phyloP scores from a whole-genome alignment of 1,140 invertebrate species.

The Colletes latitarsis region DNA sequence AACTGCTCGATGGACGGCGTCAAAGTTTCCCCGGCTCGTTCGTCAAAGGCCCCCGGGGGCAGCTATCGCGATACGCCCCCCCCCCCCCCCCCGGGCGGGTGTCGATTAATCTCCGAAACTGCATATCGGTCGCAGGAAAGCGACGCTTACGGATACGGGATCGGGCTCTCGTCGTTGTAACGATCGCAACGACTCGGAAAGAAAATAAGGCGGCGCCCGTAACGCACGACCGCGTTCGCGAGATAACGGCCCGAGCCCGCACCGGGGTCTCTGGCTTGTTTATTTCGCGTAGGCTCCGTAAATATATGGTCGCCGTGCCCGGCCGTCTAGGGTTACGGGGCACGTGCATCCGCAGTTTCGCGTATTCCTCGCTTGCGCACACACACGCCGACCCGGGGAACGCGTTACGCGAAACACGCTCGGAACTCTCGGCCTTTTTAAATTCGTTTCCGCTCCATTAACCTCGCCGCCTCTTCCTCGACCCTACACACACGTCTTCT shows the following conservation, averaged over 20 bases:
- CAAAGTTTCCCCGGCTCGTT: conserved; percentile 6
- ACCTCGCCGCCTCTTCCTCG: conserved; percentile 58
- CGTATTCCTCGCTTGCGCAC: background rate
- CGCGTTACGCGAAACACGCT: background rate
- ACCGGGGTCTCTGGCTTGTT: conserved; percentile 41
- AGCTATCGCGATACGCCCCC: background rate
- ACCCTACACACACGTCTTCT: too few relatives aligned
- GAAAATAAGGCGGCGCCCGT: conserved; percentile 40
- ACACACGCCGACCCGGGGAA: background rate
- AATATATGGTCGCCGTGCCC: conserved; percentile 20
- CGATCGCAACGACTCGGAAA: conserved; percentile 12
- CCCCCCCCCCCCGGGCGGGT: background rate
- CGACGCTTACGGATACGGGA: conserved; percentile 6
- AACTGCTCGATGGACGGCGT: background rate
- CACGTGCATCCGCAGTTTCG: conserved; percentile 2
- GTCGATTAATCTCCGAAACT: conserved; percentile 37
- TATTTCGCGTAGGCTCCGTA: conserved; percentile 45
- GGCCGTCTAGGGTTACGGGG: conserved; percentile 16
- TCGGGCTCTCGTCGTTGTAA: conserved; percentile 18
- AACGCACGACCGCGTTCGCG: conserved; percentile 1
- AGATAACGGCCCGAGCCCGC: conserved; percentile 14
- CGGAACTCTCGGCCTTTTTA: conserved; percentile 53
- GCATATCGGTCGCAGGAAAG: background rate
- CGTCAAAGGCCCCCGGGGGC: conserved; percentile 11
- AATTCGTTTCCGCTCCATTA: conserved; percentile 75